Percentiles rank a stretch among this genome's conserved stretches.
Evolutionary conservation across 2,797 vertebrate genomes (phyloP).

Genomic region (Bradypodion pumilum): DNA sequence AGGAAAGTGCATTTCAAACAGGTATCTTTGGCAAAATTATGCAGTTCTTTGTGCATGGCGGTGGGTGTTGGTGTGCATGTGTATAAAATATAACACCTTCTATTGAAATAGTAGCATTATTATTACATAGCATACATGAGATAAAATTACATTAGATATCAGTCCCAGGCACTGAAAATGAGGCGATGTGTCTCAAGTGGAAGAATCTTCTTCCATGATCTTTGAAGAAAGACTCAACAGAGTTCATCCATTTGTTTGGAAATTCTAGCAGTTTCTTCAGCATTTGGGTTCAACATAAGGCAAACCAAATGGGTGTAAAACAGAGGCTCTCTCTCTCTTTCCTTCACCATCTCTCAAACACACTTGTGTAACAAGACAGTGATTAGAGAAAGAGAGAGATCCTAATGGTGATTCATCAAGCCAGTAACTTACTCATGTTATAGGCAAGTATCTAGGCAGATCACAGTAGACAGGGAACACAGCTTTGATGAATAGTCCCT

Average conservation of each 20-base stretch:
- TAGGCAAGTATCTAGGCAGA: background rate
- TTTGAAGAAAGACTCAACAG: conserved; percentile 50
- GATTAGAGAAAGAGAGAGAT: no score
- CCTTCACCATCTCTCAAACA: background rate
- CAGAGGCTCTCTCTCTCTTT: background rate
- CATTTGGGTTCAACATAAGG: background rate
- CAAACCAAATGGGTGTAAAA: conserved; percentile 9
- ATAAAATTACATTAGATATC: conserved; percentile 42
- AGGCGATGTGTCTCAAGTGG: conserved; percentile 42
- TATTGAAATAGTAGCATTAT: conserved; percentile 66
- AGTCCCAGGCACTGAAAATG: conserved; percentile 50
- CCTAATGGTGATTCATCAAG: background rate
- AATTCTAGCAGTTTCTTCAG: background rate
- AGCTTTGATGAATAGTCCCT: background rate
- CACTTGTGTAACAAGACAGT: background rate
- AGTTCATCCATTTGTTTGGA: background rate
- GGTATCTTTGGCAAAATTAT: conserved; percentile 82
- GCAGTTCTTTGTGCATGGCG: conserved; percentile 66
- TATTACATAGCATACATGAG: conserved; percentile 61
- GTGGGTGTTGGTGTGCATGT: conserved; percentile 23
- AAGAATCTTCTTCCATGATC: conserved; percentile 47
- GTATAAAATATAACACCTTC: conserved; percentile 68
- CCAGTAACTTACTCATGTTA: background rate
- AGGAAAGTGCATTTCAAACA: conserved; percentile 77
- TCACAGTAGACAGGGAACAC: background rate